Conservation (phyloP, 2,113 vertebrate species). For the Syngnathus floridae region DNA sequence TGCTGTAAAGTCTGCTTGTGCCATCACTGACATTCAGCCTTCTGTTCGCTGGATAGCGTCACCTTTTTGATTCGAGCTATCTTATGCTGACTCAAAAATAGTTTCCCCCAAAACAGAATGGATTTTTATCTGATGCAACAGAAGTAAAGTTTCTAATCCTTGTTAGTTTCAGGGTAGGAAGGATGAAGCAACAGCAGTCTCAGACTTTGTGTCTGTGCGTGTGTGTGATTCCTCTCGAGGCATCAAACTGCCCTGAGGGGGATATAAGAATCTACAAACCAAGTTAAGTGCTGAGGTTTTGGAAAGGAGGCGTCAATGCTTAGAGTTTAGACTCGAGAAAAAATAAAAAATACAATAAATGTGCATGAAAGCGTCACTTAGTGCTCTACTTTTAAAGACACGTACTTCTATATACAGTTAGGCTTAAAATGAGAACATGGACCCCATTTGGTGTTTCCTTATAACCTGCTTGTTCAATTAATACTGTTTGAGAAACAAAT, state of each 20-base stretch:
- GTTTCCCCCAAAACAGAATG: conserved; percentile 13
- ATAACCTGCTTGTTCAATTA: background rate
- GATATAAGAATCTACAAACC: background rate
- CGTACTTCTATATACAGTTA: background rate
- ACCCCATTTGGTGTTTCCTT: background rate
- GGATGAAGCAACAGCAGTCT: conserved; percentile 39
- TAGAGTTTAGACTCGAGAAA: background rate
- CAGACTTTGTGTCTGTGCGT: conserved; percentile 3
- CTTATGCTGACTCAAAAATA: conserved; percentile 8
- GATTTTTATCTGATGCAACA: conserved; percentile 44
- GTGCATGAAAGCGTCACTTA: background rate
- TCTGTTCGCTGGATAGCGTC: conserved; percentile 6
- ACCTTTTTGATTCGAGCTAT: conserved; percentile 10
- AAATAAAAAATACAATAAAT: background rate
- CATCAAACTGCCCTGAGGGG: conserved; percentile 7
- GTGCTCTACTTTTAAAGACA: background rate
- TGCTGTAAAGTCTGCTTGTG: background rate
- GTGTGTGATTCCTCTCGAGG: conserved; percentile 21
- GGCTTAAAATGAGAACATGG: background rate
- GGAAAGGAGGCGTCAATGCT: conserved; percentile 6
- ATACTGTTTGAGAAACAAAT: too few species aligned
- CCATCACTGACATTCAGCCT: conserved; percentile 3
- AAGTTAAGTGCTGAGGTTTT: conserved; percentile 6
- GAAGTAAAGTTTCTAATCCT: conserved; percentile 22
- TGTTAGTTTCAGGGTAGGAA: conserved; percentile 32